Evolutionary conservation across 2,113 vertebrate species (phyloP).

Genomic region (Peromyscus polionotus): DNA sequence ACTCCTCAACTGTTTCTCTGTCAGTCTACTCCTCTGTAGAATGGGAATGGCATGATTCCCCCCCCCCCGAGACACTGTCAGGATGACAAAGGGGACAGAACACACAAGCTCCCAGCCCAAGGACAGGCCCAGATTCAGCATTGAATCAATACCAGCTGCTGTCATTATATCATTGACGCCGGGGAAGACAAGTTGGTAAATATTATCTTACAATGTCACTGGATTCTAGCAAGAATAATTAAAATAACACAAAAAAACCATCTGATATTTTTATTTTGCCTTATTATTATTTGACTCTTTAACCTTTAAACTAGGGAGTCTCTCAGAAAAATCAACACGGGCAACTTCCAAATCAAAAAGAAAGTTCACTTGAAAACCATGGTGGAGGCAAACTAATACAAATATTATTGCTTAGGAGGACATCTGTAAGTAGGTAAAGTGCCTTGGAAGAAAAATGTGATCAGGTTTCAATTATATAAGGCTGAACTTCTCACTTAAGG

Average conservation of each 20-base stretch:
- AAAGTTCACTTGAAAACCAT: slow-evolving; percentile 76
- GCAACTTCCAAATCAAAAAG: slow-evolving; percentile 76
- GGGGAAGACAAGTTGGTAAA: slow-evolving; percentile 56
- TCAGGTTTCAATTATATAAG: slow-evolving; percentile 75
- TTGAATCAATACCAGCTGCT: slow-evolving; percentile 48
- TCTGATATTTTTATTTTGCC: slow-evolving; percentile 71
- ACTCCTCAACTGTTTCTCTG: slow-evolving; percentile 30
- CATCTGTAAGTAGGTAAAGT: slow-evolving; percentile 79
- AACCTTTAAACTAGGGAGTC: slow-evolving; percentile 76
- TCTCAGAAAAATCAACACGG: slow-evolving; percentile 77
- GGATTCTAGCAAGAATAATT: slow-evolving; percentile 73
- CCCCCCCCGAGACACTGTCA: background rate
- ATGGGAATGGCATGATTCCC: background rate
- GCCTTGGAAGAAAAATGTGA: slow-evolving; percentile 59
- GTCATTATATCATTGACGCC: slow-evolving; percentile 65
- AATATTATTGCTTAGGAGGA: slow-evolving; percentile 80
- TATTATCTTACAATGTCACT: slow-evolving; percentile 75
- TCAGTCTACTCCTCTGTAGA: slow-evolving; percentile 35
- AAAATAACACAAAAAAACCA: slow-evolving; percentile 66
- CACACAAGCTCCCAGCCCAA: background rate
- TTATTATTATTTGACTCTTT: slow-evolving; percentile 77
- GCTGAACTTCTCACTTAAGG: slow-evolving; percentile 67
- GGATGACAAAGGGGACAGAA: background rate
- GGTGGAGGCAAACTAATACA: slow-evolving; percentile 67
- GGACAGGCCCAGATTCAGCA: background rate